Conservation (phyloP, 1,140 invertebrate species). For the Solenopsis invicta region DNA sequence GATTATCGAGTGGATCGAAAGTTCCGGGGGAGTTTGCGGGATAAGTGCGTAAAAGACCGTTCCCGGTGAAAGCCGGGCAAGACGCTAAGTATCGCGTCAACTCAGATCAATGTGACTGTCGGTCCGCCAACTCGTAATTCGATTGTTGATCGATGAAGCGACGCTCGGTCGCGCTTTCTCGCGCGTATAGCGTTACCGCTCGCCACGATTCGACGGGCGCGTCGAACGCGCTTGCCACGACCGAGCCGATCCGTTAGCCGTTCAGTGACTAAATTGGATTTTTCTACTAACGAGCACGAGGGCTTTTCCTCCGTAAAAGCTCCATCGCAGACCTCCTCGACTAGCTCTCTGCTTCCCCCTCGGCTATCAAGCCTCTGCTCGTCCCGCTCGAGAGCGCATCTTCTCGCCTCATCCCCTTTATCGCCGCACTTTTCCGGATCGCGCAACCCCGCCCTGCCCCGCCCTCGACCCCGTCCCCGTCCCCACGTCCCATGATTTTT, state of each 20-base stretch:
- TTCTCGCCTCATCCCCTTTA: conserved; percentile 36
- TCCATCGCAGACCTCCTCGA: conserved; percentile 45
- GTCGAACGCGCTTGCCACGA: conserved; percentile 22
- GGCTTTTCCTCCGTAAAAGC: conserved; percentile 67
- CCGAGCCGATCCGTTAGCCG: conserved; percentile 46
- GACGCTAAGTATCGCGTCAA: background rate
- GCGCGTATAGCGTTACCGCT: conserved; percentile 19
- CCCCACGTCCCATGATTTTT: background rate
- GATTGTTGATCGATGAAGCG: conserved; percentile 74
- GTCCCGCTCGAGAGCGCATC: background rate
- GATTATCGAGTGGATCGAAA: background rate
- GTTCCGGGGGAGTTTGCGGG: background rate
- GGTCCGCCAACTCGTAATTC: conserved; percentile 64
- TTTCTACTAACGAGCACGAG: conserved; percentile 68
- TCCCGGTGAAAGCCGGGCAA: conserved; percentile 5
- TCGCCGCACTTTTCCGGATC: conserved; percentile 32
- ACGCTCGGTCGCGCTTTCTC: conserved; percentile 36
- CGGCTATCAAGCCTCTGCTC: background rate
- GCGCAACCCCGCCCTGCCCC: background rate
- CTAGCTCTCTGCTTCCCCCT: background rate
- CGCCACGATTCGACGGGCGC: conserved; percentile 17
- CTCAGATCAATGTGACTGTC: conserved; percentile 59
- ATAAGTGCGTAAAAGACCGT: background rate
- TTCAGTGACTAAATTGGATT: conserved; percentile 72
- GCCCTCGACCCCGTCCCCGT: background rate